Conservation (phyloP, 2,888 invertebrate genomes). For the Trichopoda pennipes region DNA sequence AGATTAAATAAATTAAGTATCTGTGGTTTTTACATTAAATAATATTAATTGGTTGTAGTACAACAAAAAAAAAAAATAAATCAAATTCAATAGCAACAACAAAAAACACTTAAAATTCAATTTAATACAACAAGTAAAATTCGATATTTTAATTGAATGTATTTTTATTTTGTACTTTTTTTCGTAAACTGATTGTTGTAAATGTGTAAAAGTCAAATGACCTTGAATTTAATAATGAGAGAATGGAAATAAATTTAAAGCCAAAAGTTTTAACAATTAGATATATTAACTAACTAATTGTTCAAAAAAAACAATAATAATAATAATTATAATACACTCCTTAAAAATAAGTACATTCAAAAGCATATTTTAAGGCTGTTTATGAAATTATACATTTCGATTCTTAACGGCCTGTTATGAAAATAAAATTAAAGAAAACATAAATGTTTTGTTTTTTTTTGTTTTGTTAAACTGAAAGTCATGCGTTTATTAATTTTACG, state of each 20-base stretch:
- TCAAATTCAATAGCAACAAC: not conserved
- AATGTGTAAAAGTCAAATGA: conserved; percentile 43
- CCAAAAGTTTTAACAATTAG: conserved; percentile 2
- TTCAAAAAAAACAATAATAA: not conserved
- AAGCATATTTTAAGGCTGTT: conserved; percentile 12
- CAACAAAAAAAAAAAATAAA: not conserved
- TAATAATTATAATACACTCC: not conserved
- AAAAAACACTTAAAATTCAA: not conserved
- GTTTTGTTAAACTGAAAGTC: no score
- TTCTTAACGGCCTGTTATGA: no score
- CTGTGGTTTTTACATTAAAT: conserved; percentile 36
- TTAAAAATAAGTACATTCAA: no score
- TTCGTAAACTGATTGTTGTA: conserved; percentile 35
- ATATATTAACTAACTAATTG: not conserved
- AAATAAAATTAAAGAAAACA: no score
- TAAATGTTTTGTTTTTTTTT: no score
- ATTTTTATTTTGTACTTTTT: conserved; percentile 36
- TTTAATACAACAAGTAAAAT: conserved; percentile 27
- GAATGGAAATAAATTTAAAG: conserved; percentile 15
- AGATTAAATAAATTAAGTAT: conserved; percentile 38
- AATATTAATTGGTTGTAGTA: conserved; percentile 40
- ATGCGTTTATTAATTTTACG: no score
- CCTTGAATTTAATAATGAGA: conserved; percentile 48
- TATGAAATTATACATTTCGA: not conserved
- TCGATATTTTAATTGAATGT: conserved; percentile 43